These are phyloP conservation scores for Cricetomys ansorgei DNA, from an alignment of 2,113 vertebrate genomes.

Conservation along the genomic window DNA sequence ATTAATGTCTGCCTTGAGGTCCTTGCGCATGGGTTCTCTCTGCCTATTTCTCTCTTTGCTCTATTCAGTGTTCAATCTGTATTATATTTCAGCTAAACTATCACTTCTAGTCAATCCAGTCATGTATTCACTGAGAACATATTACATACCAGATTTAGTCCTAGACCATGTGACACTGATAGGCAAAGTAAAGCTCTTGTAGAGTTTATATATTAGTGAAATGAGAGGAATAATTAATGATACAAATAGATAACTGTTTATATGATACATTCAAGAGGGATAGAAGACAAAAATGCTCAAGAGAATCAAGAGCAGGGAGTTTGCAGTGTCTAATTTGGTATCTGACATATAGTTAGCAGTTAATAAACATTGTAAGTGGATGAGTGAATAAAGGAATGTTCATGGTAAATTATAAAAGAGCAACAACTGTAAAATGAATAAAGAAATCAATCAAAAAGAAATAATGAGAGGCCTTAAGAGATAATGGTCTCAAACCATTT, in stretches of 20 bases:
- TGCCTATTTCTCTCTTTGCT: neutral
- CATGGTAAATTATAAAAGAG: neutral
- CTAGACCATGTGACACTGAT: neutral
- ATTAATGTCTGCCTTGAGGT: neutral
- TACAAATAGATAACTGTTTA: conserved; percentile 9
- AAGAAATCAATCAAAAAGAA: conserved; percentile 41
- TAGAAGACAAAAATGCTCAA: neutral
- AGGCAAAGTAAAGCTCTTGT: conserved; percentile 32
- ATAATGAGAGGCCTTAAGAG: neutral
- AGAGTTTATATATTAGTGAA: conserved; percentile 17
- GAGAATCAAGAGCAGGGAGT: neutral
- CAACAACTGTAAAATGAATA: conserved; percentile 56
- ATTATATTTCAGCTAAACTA: conserved; percentile 27
- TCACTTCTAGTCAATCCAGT: conserved; percentile 5
- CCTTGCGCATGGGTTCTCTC: conserved; percentile 10
- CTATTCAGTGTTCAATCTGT: conserved; percentile 20
- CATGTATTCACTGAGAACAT: conserved; percentile 31
- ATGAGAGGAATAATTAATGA: conserved; percentile 22
- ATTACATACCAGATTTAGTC: neutral
- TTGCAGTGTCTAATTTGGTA: conserved; percentile 13
- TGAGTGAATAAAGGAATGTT: conserved; percentile 32
- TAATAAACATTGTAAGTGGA: conserved; percentile 24
- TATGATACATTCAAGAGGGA: neutral
- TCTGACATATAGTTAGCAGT: neutral
- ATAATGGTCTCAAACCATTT: conserved; percentile 10